Conservation (phyloP, 2,797 vertebrate species). For the Acanthurus leucopareius region DNA sequence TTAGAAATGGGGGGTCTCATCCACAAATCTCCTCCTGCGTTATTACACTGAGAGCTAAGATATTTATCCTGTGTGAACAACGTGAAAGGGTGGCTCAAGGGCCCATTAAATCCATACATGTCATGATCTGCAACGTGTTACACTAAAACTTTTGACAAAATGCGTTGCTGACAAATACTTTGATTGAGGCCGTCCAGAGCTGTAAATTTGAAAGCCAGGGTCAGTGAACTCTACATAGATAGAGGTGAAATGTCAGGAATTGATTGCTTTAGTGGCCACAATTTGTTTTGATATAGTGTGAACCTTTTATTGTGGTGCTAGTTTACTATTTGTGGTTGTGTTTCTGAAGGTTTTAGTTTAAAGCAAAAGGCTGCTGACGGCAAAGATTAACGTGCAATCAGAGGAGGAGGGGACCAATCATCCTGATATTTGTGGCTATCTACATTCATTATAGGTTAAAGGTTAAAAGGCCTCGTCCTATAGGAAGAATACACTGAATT, state of each 20-base stretch:
- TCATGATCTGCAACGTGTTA: conserved; percentile 78
- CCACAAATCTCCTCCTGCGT: conserved; percentile 79
- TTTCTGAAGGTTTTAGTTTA: conserved; percentile 33
- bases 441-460: conserved; percentile 23
- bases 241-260: conserved; percentile 86
- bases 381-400: conserved; percentile 13
- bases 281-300: conserved; percentile 78
- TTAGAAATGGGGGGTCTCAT: conserved; percentile 72
- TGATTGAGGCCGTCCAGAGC: conserved; percentile 72
- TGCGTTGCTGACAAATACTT: conserved; percentile 74
- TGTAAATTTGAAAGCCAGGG: conserved; percentile 81
- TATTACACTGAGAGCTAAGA: conserved; percentile 75
- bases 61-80: conserved; percentile 73
- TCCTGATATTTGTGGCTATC: conserved; percentile 32
- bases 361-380: conserved; percentile 10
- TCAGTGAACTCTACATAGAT: conserved; percentile 79
- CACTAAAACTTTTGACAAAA: conserved; percentile 81
- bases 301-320: conserved; percentile 69
- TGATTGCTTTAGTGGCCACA: conserved; percentile 79
- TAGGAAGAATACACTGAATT: conserved; percentile 17
- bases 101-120: conserved; percentile 82
- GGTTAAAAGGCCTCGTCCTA: conserved; percentile 37
- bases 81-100: conserved; percentile 71
- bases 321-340: conserved; percentile 31
- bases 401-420: conserved; percentile 35